Conservation (phyloP, 2,888 invertebrate species). For the Limnephilus rhombicus region DNA sequence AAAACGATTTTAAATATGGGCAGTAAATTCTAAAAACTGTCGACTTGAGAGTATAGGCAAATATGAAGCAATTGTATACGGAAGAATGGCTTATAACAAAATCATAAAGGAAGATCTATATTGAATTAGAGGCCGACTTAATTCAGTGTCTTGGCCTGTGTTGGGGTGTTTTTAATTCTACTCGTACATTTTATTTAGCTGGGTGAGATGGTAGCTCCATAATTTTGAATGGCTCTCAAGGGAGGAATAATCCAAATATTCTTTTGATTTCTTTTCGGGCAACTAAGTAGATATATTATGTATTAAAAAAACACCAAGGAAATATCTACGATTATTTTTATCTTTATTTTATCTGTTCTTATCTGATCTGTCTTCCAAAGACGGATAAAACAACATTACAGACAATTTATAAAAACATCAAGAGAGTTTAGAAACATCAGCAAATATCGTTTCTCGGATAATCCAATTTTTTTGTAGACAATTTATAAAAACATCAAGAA, state of each 20-base stretch:
- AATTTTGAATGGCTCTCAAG: neutral
- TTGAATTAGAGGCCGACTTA: too few species aligned
- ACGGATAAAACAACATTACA: neutral
- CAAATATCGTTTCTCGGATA: neutral
- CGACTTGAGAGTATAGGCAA: too few species aligned
- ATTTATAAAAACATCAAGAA: too few species aligned
- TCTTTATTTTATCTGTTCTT: neutral
- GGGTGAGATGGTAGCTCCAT: neutral
- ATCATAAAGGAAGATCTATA: too few species aligned
- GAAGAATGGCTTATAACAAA: too few species aligned
- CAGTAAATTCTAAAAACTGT: too few species aligned
- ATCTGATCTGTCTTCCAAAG: neutral
- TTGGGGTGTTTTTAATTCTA: neutral
- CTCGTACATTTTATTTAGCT: neutral
- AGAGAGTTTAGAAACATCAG: neutral
- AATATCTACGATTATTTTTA: neutral
- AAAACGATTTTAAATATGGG: too few species aligned
- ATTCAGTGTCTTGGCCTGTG: too few species aligned
- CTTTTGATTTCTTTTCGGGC: neutral
- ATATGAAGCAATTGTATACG: too few species aligned
- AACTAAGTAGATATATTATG: neutral
- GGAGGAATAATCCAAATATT: neutral
- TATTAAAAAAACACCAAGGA: neutral
- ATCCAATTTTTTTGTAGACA: neutral
- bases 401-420: neutral